Evolutionary conservation across 2,113 vertebrate genomes (phyloP).

Genomic region (Zosterops pallidus): DNA sequence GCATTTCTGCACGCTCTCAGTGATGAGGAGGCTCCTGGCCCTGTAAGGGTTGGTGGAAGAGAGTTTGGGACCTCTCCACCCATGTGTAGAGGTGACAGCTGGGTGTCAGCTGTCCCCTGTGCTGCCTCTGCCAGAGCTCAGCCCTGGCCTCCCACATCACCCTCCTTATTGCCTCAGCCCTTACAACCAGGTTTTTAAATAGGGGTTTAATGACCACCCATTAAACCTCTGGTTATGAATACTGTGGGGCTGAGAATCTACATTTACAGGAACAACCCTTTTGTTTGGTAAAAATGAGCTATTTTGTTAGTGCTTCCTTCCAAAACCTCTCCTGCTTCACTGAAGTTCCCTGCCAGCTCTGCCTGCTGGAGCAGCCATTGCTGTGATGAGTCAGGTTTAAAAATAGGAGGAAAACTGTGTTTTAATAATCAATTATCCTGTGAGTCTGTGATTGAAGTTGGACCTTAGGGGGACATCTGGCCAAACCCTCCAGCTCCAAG

Average conservation of each 20-base stretch:
- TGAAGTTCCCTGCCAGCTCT: not conserved
- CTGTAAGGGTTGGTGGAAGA: rapidly evolving
- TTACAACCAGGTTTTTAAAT: not conserved
- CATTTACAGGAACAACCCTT: not conserved
- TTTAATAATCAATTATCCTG: not conserved
- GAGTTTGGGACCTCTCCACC: not conserved
- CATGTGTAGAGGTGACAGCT: not conserved
- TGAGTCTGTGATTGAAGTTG: not conserved
- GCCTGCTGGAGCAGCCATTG: not conserved
- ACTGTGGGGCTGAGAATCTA: not conserved
- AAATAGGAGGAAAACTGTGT: not conserved
- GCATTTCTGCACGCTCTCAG: not conserved
- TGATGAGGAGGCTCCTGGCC: not conserved
- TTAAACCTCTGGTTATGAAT: not conserved
- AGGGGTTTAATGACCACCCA: not conserved
- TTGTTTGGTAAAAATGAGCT: conserved; percentile 4
- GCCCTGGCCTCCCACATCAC: rapidly evolving
- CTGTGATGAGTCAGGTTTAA: not conserved
- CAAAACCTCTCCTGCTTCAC: not conserved
- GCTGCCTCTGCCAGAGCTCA: not conserved
- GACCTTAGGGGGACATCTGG: not conserved
- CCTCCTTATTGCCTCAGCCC: not conserved
- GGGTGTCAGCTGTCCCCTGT: not conserved
- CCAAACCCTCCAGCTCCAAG: not conserved
- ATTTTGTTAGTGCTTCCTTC: not conserved